phyloP scores from a whole-genome alignment of 1,140 invertebrate species.

The Melanaphis sacchari region DNA sequence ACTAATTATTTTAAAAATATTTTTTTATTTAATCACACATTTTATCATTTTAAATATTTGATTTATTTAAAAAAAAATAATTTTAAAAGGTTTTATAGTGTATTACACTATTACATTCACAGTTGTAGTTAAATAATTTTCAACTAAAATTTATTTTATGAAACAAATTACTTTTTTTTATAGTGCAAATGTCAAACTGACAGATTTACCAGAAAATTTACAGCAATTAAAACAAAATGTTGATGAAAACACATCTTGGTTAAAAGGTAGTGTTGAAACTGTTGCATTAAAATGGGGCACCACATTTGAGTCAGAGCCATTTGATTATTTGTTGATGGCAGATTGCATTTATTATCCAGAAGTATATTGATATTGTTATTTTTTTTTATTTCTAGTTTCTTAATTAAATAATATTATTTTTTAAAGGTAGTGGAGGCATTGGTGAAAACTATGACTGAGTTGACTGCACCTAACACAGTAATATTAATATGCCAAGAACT shows the following conservation, averaged over 20 bases:
- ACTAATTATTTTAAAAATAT: not conserved
- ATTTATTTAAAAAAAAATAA: not conserved
- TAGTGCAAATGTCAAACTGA: constrained; percentile 42
- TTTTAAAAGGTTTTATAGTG: not conserved
- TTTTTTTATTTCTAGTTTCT: not conserved
- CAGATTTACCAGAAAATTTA: constrained; percentile 51
- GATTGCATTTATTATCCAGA: constrained; percentile 43
- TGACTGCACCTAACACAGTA: constrained; percentile 19
- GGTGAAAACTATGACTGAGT: constrained; percentile 32
- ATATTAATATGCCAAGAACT: constrained; percentile 45
- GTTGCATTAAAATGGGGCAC: constrained; percentile 44
- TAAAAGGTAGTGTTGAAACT: constrained; percentile 30
- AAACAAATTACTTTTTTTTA: not conserved
- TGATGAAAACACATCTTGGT: not conserved
- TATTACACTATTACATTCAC: not conserved
- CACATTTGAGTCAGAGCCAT: not conserved
- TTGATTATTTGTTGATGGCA: constrained; percentile 44
- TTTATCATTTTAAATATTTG: not conserved
- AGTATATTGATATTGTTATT: constrained; percentile 26
- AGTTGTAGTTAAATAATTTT: not conserved
- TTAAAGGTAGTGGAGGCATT: constrained; percentile 25
- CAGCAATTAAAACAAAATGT: constrained; percentile 33
- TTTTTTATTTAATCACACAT: not conserved
- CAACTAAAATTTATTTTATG: not conserved
- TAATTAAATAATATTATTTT: not conserved